phyloP scores from a whole-genome alignment of 1,140 invertebrate genomes.

The Chironomus striatipennis region DNA sequence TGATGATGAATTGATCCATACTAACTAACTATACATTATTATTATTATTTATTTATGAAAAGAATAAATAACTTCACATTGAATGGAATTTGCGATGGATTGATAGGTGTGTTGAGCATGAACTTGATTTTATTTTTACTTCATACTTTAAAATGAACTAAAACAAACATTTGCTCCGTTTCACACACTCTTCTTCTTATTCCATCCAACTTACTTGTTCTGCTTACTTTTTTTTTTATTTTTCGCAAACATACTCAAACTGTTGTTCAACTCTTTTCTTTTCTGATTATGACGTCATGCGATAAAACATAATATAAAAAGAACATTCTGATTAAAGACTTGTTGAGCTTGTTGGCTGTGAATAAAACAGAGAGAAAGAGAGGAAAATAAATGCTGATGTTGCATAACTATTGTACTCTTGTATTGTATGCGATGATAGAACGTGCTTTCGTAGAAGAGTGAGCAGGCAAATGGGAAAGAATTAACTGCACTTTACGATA shows the following conservation, averaged over 20 bases:
- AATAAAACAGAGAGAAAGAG: background rate
- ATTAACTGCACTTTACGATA: constrained; percentile 21
- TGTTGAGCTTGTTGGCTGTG: background rate
- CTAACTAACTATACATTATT: background rate
- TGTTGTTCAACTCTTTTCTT: background rate
- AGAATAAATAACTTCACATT: constrained; percentile 9
- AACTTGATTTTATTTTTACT: constrained; percentile 1
- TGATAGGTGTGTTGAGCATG: constrained; percentile 17
- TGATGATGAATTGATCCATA: background rate
- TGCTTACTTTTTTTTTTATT: background rate
- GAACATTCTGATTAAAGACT: background rate
- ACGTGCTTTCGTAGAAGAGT: constrained; percentile 4
- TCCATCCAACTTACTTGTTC: background rate
- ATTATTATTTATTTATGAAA: background rate
- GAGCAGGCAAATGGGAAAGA: constrained; percentile 11
- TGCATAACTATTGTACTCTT: background rate
- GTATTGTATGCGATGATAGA: background rate
- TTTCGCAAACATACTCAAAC: background rate
- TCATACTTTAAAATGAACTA: background rate
- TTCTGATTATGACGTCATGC: background rate
- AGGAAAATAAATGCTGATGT: background rate
- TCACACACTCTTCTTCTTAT: background rate
- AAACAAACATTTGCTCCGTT: background rate
- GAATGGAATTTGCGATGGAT: constrained; percentile 12
- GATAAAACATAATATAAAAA: background rate